Evolutionary conservation across 1,140 invertebrate genomes (phyloP), one percentile per base, ranked within the genome.

Genomic region (Xylocopa sonorina): DNA sequence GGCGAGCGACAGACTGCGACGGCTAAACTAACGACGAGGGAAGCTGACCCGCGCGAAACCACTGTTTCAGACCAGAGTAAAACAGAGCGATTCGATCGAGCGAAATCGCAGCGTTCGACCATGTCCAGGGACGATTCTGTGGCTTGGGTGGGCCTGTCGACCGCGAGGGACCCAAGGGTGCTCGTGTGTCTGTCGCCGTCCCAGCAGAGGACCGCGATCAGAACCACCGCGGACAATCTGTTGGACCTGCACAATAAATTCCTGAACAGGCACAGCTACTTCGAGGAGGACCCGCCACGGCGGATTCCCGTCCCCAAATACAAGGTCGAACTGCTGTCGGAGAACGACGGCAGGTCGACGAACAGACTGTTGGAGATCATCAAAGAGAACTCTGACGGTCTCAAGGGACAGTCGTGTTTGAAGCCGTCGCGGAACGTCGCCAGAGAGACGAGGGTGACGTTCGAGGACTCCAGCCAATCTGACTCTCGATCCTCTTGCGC

Each of bases 101-200:
- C 58, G 46, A 72, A 53, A 18, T 18, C 50, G 51, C 62, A 77
- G 29, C 57, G 50, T n/a, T 78, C 58, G 67, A 21, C 41, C 82
- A 90, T 86, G 86, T 91, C 88, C 81, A 75, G 88, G 90, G 32
- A 32, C 1, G n/a, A 72, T 21, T 12, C 24, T 16, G 55, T 38
- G 3, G 88, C 93, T 48, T 95, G 95, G 95, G 89, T 95, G 53
- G 94, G 94, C 3, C 81, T 95, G 9, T 93, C 94, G n/a, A 94
- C 94, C 0, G 89, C 92, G 53, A 89, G 91, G 38, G 94, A 96
- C 87, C 94, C 95, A 0, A 92, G 92, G 68, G 46, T 95, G 2
- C 90, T 96, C 43, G 92, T 96, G 0, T 96, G 95, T 88, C 90
- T 96, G 14, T 96, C 96, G 0, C 96, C 96, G 0, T 95, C 95